Evolutionary conservation across 2,888 invertebrate genomes (phyloP).

Genomic region (Timandra comae): DNA sequence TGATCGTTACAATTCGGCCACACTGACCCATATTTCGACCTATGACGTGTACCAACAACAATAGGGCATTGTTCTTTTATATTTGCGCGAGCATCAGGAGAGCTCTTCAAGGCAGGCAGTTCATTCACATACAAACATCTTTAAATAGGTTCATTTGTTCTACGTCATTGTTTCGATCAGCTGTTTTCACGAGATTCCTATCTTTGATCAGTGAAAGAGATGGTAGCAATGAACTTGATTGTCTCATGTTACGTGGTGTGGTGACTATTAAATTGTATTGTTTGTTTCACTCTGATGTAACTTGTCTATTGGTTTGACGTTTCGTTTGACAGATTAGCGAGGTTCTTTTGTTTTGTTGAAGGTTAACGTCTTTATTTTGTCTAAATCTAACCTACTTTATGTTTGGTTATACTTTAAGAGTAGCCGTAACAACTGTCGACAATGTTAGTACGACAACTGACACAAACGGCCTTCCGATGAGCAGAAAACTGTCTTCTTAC

Average conservation of each 20-base stretch:
- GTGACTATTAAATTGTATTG: slow-evolving; percentile 53
- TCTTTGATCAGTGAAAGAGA: slow-evolving; percentile 64
- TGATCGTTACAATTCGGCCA: slow-evolving; percentile 67
- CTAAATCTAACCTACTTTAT: too few species aligned
- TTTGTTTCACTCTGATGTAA: slow-evolving; percentile 41
- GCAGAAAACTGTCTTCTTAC: too few species aligned
- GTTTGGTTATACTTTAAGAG: too few species aligned
- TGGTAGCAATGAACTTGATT: slow-evolving; percentile 58
- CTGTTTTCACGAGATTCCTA: slow-evolving; percentile 64
- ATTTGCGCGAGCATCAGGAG: slow-evolving; percentile 69
- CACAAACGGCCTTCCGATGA: too few species aligned
- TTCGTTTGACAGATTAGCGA: slow-evolving; percentile 25
- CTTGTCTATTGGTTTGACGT: slow-evolving; percentile 31
- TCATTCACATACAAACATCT: slow-evolving; percentile 61
- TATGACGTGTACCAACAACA: slow-evolving; percentile 74
- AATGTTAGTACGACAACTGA: too few species aligned
- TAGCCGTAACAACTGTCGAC: too few species aligned
- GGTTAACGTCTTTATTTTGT: too few species aligned
- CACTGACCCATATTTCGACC: slow-evolving; percentile 69
- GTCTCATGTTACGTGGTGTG: slow-evolving; percentile 39
- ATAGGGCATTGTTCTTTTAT: slow-evolving; percentile 75
- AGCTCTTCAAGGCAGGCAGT: slow-evolving; percentile 67
- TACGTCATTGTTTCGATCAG: slow-evolving; percentile 70
- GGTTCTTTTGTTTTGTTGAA: slow-evolving; percentile 23
- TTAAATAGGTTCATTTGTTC: slow-evolving; percentile 69